Evolutionary conservation across 1,140 invertebrate species (phyloP).

Genomic region (Bombyx mandarina): DNA sequence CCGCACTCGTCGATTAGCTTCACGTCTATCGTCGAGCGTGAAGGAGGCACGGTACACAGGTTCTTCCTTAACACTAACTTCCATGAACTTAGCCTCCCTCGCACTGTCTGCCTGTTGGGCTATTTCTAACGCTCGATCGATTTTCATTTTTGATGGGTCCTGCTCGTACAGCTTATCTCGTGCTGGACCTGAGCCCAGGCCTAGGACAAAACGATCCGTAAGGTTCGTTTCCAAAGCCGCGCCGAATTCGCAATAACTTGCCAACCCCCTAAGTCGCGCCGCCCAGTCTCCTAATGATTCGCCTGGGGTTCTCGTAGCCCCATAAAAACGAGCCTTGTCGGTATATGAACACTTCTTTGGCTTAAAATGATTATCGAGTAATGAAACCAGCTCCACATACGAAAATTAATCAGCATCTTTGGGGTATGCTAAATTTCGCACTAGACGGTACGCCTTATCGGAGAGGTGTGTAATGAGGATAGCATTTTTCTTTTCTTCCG

Average conservation of each 20-base stretch:
- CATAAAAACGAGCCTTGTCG: constrained; percentile 14
- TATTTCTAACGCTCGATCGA: constrained; percentile 6
- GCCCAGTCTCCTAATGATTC: constrained; percentile 18
- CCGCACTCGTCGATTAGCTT: background rate
- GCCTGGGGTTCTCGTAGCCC: constrained; percentile 10
- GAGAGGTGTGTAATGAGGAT: constrained; percentile 13
- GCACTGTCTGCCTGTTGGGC: constrained; percentile 8
- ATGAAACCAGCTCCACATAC: constrained; percentile 9
- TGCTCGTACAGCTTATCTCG: constrained; percentile 8
- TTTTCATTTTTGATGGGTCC: constrained; percentile 1
- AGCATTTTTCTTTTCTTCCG: constrained; percentile 10
- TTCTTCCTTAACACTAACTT: constrained; percentile 9
- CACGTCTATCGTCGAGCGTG: background rate
- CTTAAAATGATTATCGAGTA: constrained; percentile 20
- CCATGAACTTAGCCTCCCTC: constrained; percentile 2
- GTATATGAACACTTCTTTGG: constrained; percentile 14
- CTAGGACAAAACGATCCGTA: constrained; percentile 13
- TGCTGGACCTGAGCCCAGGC: constrained; percentile 10
- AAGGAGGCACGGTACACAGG: constrained; percentile 3
- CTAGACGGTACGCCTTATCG: constrained; percentile 14
- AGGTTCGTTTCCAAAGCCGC: constrained; percentile 10
- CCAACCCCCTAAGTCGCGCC: constrained; percentile 16
- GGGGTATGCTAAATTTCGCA: constrained; percentile 13
- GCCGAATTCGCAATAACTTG: constrained; percentile 15
- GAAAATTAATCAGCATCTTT: constrained; percentile 8